Evolutionary conservation across 2,113 vertebrate species (phyloP).

Genomic region (Entosphenus tridentatus): DNA sequence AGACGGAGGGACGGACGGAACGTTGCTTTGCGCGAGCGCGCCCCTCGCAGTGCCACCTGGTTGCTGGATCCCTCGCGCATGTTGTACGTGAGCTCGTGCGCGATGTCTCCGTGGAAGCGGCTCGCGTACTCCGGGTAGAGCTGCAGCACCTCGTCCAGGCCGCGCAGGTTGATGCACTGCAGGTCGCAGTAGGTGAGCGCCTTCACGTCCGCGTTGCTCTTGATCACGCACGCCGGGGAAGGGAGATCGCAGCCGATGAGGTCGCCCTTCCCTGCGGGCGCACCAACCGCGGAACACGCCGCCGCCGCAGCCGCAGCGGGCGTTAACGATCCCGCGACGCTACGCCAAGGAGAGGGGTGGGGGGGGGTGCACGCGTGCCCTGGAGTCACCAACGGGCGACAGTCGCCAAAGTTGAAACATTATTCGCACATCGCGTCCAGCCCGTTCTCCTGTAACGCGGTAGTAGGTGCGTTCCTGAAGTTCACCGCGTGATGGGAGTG

Average conservation of each 20-base stretch:
- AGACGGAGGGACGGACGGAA: neutral
- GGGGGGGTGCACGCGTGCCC: too few species aligned
- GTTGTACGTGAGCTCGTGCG: slow-evolving; percentile 81
- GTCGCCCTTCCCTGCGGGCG: slow-evolving; percentile 60
- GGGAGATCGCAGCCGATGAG: slow-evolving; percentile 68
- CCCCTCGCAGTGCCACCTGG: slow-evolving; percentile 25
- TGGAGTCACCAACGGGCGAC: too few species aligned
- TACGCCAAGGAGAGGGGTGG: too few species aligned
- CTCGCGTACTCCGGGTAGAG: slow-evolving; percentile 68
- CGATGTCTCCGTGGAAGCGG: slow-evolving; percentile 52
- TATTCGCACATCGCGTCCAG: too few species aligned
- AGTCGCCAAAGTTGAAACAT: too few species aligned
- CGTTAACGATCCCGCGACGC: too few species aligned
- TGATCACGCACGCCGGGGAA: slow-evolving; percentile 45
- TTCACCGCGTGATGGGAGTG: too few species aligned
- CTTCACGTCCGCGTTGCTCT: slow-evolving; percentile 74
- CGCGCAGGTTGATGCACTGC: slow-evolving; percentile 52
- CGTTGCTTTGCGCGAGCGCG: slow-evolving; percentile 7
- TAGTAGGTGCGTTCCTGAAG: too few species aligned
- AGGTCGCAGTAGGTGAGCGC: slow-evolving; percentile 84
- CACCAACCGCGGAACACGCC: neutral
- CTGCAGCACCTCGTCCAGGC: slow-evolving; percentile 55
- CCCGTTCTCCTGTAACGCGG: too few species aligned
- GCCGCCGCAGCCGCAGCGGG: too few species aligned
- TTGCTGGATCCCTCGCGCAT: slow-evolving; percentile 50